Conservation (phyloP, 2,888 invertebrate species). For the Agrilus biguttatus region DNA sequence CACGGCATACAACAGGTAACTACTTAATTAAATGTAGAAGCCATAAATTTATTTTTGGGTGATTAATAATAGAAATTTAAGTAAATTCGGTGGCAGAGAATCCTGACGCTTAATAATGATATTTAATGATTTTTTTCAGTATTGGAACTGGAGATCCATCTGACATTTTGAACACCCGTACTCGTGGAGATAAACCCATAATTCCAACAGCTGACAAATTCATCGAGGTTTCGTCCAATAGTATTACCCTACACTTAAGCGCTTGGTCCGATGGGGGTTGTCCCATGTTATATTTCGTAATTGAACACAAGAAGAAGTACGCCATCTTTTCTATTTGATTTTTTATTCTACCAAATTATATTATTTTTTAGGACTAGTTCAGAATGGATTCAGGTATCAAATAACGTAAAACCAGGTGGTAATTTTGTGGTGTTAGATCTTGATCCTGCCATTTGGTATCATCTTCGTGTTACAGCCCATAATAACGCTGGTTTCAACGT, state of each 20-base stretch:
- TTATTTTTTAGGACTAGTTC: slow-evolving; percentile 47
- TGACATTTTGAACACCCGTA: slow-evolving; percentile 75
- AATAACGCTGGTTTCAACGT: slow-evolving; percentile 94
- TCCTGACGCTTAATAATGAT: neutral
- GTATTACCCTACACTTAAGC: slow-evolving; percentile 78
- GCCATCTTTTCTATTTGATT: slow-evolving; percentile 10
- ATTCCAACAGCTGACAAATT: slow-evolving; percentile 82
- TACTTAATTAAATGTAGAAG: no score
- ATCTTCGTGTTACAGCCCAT: slow-evolving; percentile 79
- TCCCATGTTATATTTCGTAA: slow-evolving; percentile 88
- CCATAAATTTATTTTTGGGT: no score
- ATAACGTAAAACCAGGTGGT: slow-evolving; percentile 81
- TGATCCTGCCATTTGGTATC: slow-evolving; percentile 89
- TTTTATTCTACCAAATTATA: slow-evolving; percentile 1
- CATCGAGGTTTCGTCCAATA: slow-evolving; percentile 85
- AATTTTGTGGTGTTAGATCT: slow-evolving; percentile 84
- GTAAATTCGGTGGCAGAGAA: neutral
- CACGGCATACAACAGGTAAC: slow-evolving; percentile 79
- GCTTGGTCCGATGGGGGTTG: slow-evolving; percentile 94
- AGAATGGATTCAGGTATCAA: slow-evolving; percentile 90
- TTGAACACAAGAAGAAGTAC: slow-evolving; percentile 87
- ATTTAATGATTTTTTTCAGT: slow-evolving; percentile 31
- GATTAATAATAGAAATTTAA: neutral
- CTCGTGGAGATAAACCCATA: slow-evolving; percentile 87
- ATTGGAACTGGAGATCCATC: slow-evolving; percentile 88